Conservation (phyloP, 2,888 invertebrate species). For the Pomacea canaliculata region DNA sequence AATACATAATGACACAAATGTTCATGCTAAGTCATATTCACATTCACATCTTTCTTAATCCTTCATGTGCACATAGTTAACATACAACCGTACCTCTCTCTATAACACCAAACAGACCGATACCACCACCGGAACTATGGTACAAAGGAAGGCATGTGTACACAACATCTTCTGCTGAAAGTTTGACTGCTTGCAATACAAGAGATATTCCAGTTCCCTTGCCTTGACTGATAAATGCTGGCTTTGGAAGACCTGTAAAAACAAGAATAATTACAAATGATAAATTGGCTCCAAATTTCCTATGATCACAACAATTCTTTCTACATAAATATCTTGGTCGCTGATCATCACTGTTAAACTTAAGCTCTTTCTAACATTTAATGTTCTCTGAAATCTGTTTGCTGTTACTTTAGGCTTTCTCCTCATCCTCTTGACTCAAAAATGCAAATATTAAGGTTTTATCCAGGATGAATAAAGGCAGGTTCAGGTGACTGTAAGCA, state of each 20-base stretch:
- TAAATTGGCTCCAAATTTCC: no score
- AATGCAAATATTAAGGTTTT: no score
- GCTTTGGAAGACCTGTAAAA: conserved; percentile 70
- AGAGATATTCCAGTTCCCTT: conserved; percentile 32
- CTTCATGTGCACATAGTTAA: not conserved
- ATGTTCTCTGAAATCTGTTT: not conserved
- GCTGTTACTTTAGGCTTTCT: not conserved
- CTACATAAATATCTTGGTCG: no score
- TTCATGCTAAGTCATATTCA: no score
- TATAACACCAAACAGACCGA: conserved; percentile 74
- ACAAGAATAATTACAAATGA: not conserved
- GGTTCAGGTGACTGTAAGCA: no score
- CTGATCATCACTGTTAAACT: no score
- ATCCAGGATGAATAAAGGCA: no score
- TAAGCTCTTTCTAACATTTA: not conserved
- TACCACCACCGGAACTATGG: conserved; percentile 91
- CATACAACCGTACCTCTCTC: conserved; percentile 35
- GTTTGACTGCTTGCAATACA: conserved; percentile 29
- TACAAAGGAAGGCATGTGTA: conserved; percentile 94
- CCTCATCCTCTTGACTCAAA: not conserved
- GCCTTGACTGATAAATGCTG: conserved; percentile 91
- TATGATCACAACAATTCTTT: no score
- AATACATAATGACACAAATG: no score
- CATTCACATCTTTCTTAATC: no score
- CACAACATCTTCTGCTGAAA: conserved; percentile 77